Evolutionary conservation across 2,888 invertebrate species (phyloP).

Genomic region (Imbricaverruca yamaguchii): DNA sequence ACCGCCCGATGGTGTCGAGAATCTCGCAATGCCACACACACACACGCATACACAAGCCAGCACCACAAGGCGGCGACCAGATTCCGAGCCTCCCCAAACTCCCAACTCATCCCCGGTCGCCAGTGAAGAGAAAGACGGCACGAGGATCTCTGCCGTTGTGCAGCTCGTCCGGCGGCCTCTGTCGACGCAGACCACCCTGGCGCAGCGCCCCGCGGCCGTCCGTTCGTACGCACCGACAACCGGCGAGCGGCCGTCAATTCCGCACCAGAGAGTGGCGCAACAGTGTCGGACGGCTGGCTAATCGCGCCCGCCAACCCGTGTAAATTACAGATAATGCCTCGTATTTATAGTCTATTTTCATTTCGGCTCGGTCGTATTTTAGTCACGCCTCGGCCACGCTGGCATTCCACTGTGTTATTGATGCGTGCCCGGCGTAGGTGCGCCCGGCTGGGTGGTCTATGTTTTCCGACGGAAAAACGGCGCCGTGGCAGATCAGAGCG

Average conservation of each 20-base stretch:
- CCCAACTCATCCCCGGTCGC: too few relatives aligned
- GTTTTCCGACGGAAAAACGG: conserved; percentile 4
- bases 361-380: conserved; percentile 6
- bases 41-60: too few relatives aligned
- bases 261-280: background rate
- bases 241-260: too few relatives aligned
- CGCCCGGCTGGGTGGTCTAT: conserved; percentile 3
- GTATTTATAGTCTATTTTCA: conserved; percentile 16
- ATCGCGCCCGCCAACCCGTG: background rate
- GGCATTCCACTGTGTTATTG: conserved; percentile 3
- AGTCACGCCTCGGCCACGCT: conserved; percentile 3
- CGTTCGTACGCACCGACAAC: too few relatives aligned
- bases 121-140: too few relatives aligned
- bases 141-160: too few relatives aligned
- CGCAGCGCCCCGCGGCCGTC: too few relatives aligned
- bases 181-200: too few relatives aligned
- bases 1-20: background rate
- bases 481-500: background rate
- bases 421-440: background rate
- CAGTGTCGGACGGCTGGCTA: background rate
- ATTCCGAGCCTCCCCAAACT: too few relatives aligned
- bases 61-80: too few relatives aligned
- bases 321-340: conserved; percentile 18
- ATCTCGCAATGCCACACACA: too few relatives aligned
- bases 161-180: too few relatives aligned